Base-by-base conservation (phyloP, 53 echinoderm and acorn worm species). In the Temnopleurus reevesii region DNA sequence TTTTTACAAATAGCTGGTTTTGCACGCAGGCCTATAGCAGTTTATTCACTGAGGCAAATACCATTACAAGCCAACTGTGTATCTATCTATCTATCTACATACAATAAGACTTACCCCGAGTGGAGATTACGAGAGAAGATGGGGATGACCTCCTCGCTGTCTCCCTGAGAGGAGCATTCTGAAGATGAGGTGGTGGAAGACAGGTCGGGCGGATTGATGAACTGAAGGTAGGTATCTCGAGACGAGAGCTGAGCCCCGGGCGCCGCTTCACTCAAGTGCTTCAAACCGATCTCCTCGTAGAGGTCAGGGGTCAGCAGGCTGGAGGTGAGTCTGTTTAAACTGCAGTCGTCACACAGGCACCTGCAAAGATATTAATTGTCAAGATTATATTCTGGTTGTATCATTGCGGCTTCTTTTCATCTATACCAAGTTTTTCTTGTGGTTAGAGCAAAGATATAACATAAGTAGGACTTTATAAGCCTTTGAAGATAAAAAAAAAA, bases 301-400 rank as follows among this genome's bases (percentile, higher is more conserved):
- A 95, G 89, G 84, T 95, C 93, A 46, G 95, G 95, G 27, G 93
- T 92, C 44, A 95, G 54, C 46, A 95, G 92, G 76, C 94, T 93
- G 29, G 93, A 93, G 7, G 95, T 95, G 8, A 95, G 58, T 71
- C 93, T 89, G 49, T 95, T 89, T 30, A 95, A 91, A 59, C 97
- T 95, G 94, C 95, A 93, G 63, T 93, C 95, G 51, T 95, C 95
- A 92, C 94, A 97, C 41, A 91, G 95, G 85, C 97, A 97, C 95
- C 97, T 97, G 36, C 13, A 35, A n/a, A n/a, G n/a, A n/a, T n/a
- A n/a, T n/a, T n/a, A n/a, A n/a, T n/a, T n/a, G n/a, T n/a, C n/a
- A n/a, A n/a, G n/a, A n/a, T n/a, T n/a, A n/a, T n/a, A n/a, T n/a
- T n/a, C n/a, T n/a, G n/a, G n/a, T n/a, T n/a, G n/a, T n/a, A n/a